Conservation (phyloP, 2,888 invertebrate genomes). For the Caenorhabditis angaria region DNA sequence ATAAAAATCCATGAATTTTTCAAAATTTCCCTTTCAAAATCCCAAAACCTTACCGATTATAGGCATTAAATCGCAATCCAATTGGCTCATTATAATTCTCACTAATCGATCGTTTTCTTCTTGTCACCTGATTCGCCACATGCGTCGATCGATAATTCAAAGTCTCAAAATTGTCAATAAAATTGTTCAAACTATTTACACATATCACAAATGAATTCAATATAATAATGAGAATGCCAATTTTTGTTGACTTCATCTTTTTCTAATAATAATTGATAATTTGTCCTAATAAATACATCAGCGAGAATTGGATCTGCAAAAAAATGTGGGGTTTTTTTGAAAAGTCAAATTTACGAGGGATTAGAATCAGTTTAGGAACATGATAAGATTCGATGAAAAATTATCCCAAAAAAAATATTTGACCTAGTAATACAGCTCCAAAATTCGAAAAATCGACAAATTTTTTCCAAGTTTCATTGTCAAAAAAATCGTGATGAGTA, state of each 20-base stretch:
- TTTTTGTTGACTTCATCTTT: too few relatives aligned
- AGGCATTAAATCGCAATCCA: slow-evolving; percentile 53
- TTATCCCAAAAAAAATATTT: too few relatives aligned
- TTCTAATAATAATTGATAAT: too few relatives aligned
- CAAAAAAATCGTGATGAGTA: not conserved
- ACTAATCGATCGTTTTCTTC: slow-evolving; percentile 48
- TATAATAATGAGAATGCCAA: not conserved
- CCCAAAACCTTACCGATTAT: slow-evolving; percentile 47
- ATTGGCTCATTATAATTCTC: slow-evolving; percentile 40
- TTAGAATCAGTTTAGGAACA: too few relatives aligned
- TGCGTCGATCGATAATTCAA: slow-evolving; percentile 58
- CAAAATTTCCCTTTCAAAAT: not conserved
- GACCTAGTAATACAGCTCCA: too few relatives aligned
- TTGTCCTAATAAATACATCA: slow-evolving; percentile 3
- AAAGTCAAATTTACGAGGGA: too few relatives aligned
- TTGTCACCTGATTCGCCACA: slow-evolving; percentile 32
- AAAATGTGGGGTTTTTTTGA: not conserved
- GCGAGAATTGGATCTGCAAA: not conserved
- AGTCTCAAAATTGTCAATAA: slow-evolving; percentile 67
- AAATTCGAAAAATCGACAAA: not conserved
- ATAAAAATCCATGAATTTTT: too few relatives aligned
- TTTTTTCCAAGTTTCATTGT: not conserved
- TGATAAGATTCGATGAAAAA: too few relatives aligned
- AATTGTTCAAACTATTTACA: slow-evolving; percentile 54
- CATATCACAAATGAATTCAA: not conserved